Conservation (phyloP, 2,113 vertebrate genomes). For the Nematolebias whitei region DNA sequence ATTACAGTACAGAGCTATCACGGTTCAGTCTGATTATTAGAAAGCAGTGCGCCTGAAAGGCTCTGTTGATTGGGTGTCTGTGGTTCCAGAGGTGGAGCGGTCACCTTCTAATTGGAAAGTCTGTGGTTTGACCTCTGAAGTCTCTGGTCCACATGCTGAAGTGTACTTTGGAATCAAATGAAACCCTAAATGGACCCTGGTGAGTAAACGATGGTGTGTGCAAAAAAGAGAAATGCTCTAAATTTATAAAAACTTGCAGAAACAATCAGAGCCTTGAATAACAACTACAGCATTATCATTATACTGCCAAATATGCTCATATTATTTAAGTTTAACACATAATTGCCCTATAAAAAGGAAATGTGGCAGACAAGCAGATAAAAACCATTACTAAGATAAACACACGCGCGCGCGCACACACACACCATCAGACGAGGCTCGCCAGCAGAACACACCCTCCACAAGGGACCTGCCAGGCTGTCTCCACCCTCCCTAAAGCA, state of each 20-base stretch:
- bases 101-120: not conserved
- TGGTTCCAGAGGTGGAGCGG: not conserved
- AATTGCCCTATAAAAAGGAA: conserved; percentile 18
- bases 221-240: not conserved
- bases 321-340: conserved; percentile 8
- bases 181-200: no score
- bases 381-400: conserved; percentile 29
- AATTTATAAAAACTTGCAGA: not conserved
- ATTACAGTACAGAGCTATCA: not conserved
- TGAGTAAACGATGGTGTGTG: no score
- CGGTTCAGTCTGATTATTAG: not conserved
- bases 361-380: conserved; percentile 4
- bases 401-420: conserved; percentile 29
- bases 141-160: not conserved
- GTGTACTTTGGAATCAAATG: no score
- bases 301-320: conserved; percentile 13
- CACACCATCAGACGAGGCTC: conserved; percentile 30
- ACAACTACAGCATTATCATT: not conserved
- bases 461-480: conserved; percentile 60
- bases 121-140: not conserved
- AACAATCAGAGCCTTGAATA: not conserved
- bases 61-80: not conserved
- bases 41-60: not conserved
- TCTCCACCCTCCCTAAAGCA: conserved; percentile 70
- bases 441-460: conserved; percentile 66